Percentiles rank a stretch among this genome's conserved stretches.
Conservation (phyloP, 2,797 vertebrate species). For the Catostomus latipinnis region DNA sequence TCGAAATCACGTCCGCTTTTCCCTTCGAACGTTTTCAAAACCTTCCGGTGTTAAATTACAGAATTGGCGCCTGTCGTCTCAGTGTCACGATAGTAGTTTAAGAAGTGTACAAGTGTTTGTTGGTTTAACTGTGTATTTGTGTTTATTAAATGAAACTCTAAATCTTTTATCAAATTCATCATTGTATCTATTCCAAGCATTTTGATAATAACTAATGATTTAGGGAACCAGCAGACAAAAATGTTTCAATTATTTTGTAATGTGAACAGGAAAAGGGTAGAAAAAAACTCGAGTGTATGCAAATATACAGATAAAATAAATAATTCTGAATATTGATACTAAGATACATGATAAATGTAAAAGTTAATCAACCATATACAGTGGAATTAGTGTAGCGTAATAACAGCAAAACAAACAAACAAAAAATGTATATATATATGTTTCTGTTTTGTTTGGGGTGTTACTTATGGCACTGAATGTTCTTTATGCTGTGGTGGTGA, state of each 20-base stretch:
- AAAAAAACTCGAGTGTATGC: not conserved
- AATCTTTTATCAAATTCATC: too few relatives aligned
- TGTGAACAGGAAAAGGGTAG: not conserved
- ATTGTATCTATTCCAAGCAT: too few relatives aligned
- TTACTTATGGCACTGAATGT: not conserved
- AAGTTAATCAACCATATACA: not conserved
- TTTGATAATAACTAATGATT: too few relatives aligned
- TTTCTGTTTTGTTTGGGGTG: not conserved
- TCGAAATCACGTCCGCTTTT: constrained; percentile 38
- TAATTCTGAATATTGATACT: not conserved
- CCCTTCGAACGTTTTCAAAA: not conserved
- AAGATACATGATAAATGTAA: not conserved
- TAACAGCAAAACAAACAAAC: not conserved
- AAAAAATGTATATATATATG: too few relatives aligned
- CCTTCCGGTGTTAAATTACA: constrained; percentile 33
- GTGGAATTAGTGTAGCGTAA: too few relatives aligned
- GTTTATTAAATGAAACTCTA: not conserved
- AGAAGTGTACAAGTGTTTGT: not conserved
- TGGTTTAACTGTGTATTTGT: not conserved
- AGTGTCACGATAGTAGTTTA: not conserved
- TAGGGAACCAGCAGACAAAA: not conserved
- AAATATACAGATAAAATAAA: not conserved
- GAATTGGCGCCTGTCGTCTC: not conserved
- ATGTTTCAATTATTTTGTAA: not conserved
- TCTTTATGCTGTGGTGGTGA: not conserved